Evolutionary conservation across 2,888 invertebrate genomes (phyloP), one percentile per base, ranked within the genome.

Genomic region (Protonemura montana): DNA sequence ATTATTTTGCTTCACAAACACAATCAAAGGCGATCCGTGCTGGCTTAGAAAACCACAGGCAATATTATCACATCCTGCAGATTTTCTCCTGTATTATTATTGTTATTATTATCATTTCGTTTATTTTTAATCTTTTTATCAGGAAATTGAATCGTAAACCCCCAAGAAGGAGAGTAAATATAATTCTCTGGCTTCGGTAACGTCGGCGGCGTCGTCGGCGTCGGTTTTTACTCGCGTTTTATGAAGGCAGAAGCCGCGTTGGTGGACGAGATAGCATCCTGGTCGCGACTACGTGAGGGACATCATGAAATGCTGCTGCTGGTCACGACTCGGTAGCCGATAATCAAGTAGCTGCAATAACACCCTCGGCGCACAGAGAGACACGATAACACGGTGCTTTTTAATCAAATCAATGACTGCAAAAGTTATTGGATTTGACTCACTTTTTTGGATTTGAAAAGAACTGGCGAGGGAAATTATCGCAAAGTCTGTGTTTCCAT

Each of bases 61-160:
- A 59, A 59, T 59, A 59, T 59, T 59, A 21, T 10, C 13, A 2
- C 59, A 21, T 13, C 16, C 59, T 21, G 21, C 59, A 59, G 21
- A 59, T 59, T 21, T 59, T 21, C 59, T 30, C 21, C 28, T 81
- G 27, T 81, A 81, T 29, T 81, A 81, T 81, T 28, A 26, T 81
- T 81, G 7, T 30, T 81, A 81, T 81, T 30, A 81, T 81, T 81
- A 29, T 29, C 26, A n/a, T 27, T 35, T 78, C 85, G 77, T 82
- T 82, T 59, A 82, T 76, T 82, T 86, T 86, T 82, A 82, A 82
- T 82, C 86, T 80, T 85, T 86, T 86, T 87, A 87, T 87, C 87
- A 86, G 85, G 87, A 87, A 87, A 87, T 87, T 87, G 87, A 87
- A 87, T 87, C 87, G 87, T 87, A 87, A 87, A 87, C 81, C 82